phyloP scores from a whole-genome alignment of 1,140 invertebrate species.

The Macrobrachium rosenbergii region DNA sequence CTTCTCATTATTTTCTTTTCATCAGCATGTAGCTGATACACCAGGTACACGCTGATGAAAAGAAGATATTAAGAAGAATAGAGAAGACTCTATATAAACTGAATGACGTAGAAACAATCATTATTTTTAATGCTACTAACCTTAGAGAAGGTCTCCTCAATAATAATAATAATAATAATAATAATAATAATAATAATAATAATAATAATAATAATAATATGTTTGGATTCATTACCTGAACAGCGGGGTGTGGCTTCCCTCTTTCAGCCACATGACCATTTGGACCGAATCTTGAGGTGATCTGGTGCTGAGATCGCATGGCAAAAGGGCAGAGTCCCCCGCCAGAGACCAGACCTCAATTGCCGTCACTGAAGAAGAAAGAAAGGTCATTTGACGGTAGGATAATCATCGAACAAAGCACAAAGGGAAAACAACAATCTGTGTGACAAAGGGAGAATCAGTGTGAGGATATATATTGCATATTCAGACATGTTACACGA shows the following conservation, averaged over 20 bases:
- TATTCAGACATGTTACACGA: no score
- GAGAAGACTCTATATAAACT: no score
- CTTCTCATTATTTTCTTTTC: no score
- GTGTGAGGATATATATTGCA: no score
- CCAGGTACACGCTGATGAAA: no score
- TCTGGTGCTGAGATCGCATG: slow-evolving; percentile 34
- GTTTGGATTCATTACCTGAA: slow-evolving; percentile 30
- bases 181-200: background rate
- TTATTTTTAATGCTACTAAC: no score
- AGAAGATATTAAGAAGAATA: no score
- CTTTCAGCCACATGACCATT: slow-evolving; percentile 55
- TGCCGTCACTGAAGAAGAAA: slow-evolving; percentile 22
- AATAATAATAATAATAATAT: background rate
- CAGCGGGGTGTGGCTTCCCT: slow-evolving; percentile 48
- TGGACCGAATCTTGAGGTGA: slow-evolving; percentile 37
- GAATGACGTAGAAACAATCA: no score
- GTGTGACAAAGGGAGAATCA: no score
- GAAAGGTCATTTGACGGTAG: background rate
- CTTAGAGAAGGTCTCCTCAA: background rate
- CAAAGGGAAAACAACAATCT: background rate
- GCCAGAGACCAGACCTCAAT: slow-evolving; percentile 46
- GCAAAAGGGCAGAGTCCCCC: slow-evolving; percentile 18
- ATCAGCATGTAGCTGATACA: no score
- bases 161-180: background rate
- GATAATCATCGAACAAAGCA: background rate